These are phyloP conservation scores for Cetonia aurata DNA, from an alignment of 2,888 invertebrate genomes.

Conservation along the genomic window DNA sequence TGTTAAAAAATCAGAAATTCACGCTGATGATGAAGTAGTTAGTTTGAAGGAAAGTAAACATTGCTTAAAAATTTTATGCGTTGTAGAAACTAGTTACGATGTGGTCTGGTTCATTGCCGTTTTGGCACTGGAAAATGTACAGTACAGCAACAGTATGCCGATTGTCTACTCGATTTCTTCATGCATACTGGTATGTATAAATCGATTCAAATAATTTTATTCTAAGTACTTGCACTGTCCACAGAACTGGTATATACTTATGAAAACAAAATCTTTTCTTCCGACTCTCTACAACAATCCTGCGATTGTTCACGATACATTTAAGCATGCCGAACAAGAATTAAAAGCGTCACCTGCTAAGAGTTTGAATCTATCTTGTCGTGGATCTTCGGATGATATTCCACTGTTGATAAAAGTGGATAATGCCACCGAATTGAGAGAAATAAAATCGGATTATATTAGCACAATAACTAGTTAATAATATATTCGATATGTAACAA, in stretches of 20 bases:
- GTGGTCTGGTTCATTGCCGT: slow-evolving; percentile 83
- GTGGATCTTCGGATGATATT: slow-evolving; percentile 63
- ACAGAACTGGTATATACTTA: slow-evolving; percentile 66
- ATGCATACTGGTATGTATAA: slow-evolving; percentile 70
- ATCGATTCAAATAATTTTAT: not conserved
- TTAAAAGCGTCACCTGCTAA: slow-evolving; percentile 47
- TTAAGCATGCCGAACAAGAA: slow-evolving; percentile 51
- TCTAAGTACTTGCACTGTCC: slow-evolving; percentile 47
- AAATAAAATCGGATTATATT: slow-evolving; percentile 66
- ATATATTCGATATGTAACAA: not conserved
- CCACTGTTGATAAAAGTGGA: slow-evolving; percentile 62
- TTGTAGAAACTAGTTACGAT: slow-evolving; percentile 78
- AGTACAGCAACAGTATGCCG: slow-evolving; percentile 72
- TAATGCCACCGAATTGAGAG: slow-evolving; percentile 65
- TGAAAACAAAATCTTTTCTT: slow-evolving; percentile 61
- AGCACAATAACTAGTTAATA: slow-evolving; percentile 67
- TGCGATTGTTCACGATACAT: slow-evolving; percentile 46
- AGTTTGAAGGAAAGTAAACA: slow-evolving; percentile 72
- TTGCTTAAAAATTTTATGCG: slow-evolving; percentile 74
- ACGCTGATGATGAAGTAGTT: slow-evolving; percentile 56
- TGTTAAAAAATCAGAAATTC: slow-evolving; percentile 55
- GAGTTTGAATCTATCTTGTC: slow-evolving; percentile 49
- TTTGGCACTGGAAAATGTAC: slow-evolving; percentile 77
- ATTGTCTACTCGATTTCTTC: slow-evolving; percentile 72
- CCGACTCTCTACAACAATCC: slow-evolving; percentile 55